phyloP scores from a whole-genome alignment of 2,113 vertebrate species.

The Psophia crepitans region DNA sequence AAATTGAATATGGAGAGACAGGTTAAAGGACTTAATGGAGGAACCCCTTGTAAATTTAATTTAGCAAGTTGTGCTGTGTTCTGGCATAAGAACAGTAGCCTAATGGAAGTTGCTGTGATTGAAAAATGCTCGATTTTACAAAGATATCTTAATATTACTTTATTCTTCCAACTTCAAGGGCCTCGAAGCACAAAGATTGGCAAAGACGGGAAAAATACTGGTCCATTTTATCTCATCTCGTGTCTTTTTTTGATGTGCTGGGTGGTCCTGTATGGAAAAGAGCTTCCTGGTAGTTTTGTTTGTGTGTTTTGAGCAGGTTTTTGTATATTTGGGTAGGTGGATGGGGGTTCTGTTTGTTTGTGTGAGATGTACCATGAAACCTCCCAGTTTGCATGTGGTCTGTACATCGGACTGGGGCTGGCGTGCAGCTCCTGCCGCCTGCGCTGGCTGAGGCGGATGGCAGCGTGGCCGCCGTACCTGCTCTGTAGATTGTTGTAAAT shows the following conservation, averaged over 20 bases:
- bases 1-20: not conserved
- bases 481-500: not conserved
- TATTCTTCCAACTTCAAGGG: not conserved
- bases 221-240: not conserved
- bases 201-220: not conserved
- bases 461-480: not conserved
- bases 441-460: not conserved
- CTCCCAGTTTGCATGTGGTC: fast-evolving
- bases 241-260: not conserved
- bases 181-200: not conserved
- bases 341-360: not conserved
- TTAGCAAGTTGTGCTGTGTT: not conserved
- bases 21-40: not conserved
- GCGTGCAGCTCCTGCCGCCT: fast-evolving
- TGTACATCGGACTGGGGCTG: not conserved
- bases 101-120: not conserved
- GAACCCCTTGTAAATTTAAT: not conserved
- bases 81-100: not conserved
- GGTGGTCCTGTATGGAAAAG: not conserved
- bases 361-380: not conserved
- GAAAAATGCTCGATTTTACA: not conserved
- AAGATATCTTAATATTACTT: not conserved
- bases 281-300: not conserved
- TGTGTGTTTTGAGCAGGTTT: not conserved
- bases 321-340: not conserved